A percentile compares a stretch with the other conserved stretches of the same genome.
Evolutionary conservation across 2,113 vertebrate genomes (phyloP).

Genomic region (Mirza zaza): DNA sequence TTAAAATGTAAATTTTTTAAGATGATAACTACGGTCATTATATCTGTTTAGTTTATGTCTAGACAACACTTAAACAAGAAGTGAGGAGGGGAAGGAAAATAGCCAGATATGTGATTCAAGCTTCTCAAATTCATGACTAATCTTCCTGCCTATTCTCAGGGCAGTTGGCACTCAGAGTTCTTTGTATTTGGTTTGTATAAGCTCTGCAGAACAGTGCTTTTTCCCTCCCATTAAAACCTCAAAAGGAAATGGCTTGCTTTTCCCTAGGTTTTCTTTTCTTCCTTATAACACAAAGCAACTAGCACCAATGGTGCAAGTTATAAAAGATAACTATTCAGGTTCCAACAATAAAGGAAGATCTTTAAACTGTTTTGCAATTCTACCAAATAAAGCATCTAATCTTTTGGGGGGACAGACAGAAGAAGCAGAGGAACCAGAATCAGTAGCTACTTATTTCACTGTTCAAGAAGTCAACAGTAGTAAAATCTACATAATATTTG

Average conservation of each 20-base stretch:
- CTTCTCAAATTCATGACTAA: constrained; percentile 82
- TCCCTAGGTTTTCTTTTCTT: constrained; percentile 54
- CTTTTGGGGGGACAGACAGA: neutral
- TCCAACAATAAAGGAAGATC: neutral
- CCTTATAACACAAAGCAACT: constrained; percentile 56
- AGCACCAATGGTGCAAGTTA: neutral
- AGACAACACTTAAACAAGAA: constrained; percentile 77
- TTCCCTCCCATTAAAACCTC: constrained; percentile 34
- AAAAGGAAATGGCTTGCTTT: constrained; percentile 74
- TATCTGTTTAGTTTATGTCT: constrained; percentile 79
- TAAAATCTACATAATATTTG: neutral
- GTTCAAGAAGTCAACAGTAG: neutral
- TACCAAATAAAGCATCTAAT: neutral
- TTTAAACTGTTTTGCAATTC: neutral
- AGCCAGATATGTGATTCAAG: constrained; percentile 78
- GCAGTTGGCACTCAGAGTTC: constrained; percentile 70
- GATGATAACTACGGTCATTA: constrained; percentile 42
- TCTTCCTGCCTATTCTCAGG: constrained; percentile 79
- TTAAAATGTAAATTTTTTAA: constrained; percentile 50
- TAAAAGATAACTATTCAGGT: neutral
- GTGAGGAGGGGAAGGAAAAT: constrained; percentile 72
- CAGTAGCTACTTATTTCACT: neutral
- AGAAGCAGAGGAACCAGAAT: neutral
- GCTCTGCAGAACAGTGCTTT: constrained; percentile 5
- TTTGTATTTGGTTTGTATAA: constrained; percentile 71